Evolutionary conservation across 2,888 invertebrate genomes (phyloP).

Genomic region (Hydrotaea diabolus): DNA sequence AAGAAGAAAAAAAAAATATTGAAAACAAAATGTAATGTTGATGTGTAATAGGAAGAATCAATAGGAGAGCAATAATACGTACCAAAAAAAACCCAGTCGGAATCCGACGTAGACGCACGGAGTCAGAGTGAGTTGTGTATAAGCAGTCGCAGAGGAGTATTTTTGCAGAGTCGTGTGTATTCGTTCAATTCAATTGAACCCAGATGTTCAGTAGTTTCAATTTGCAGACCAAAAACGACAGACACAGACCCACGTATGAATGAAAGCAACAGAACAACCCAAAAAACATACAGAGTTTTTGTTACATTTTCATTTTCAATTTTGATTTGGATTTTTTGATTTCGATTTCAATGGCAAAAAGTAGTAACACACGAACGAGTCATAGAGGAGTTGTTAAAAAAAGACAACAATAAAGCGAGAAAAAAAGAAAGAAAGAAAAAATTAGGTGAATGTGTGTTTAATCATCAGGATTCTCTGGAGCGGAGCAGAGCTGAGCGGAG

Average conservation of each 20-base stretch:
- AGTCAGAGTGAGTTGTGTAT: background rate
- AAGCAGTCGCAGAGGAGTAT: background rate
- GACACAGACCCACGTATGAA: background rate
- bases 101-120: background rate
- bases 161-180: background rate
- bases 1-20: constrained; percentile 7
- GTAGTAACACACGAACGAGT: background rate
- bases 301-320: background rate
- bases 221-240: constrained; percentile 54
- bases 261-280: background rate
- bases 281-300: background rate
- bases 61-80: constrained; percentile 29
- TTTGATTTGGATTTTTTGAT: too few relatives aligned
- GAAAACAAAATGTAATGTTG: constrained; percentile 16
- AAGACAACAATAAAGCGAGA: background rate
- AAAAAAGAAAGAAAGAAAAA: background rate
- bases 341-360: constrained; percentile 53
- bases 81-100: constrained; percentile 25
- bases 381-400: background rate
- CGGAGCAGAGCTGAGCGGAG: too few relatives aligned
- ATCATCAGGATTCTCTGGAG: background rate
- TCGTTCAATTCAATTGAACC: constrained; percentile 22
- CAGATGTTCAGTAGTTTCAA: constrained; percentile 61
- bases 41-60: constrained; percentile 38
- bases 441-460: constrained; percentile 26